These are phyloP conservation scores for Nineta flava DNA, from an alignment of 2,888 invertebrate species.

Conservation along the genomic window DNA sequence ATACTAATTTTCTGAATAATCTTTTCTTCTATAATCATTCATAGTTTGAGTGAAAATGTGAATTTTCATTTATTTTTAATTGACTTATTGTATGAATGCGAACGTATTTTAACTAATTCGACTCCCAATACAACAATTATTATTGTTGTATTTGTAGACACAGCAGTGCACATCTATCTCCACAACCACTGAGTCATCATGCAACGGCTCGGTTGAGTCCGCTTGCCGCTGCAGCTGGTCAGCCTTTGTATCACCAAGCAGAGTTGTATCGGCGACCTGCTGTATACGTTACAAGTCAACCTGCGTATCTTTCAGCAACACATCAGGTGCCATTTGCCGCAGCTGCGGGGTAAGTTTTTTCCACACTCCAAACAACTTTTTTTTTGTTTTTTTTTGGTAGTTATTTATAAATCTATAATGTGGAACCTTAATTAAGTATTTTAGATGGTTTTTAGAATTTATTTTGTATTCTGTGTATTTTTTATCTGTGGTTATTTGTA, in stretches of 20 bases:
- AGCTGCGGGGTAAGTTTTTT: constrained; percentile 24
- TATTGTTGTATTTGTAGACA: constrained; percentile 19
- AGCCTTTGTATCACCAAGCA: constrained; percentile 46
- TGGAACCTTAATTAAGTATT: too few relatives aligned
- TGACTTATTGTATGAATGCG: too few relatives aligned
- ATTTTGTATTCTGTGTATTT: too few relatives aligned
- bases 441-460: too few relatives aligned
- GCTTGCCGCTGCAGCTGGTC: constrained; percentile 31
- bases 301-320: constrained; percentile 33
- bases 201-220: constrained; percentile 32
- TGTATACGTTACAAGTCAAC: constrained; percentile 51
- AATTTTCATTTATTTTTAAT: too few relatives aligned
- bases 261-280: constrained; percentile 47
- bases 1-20: too few relatives aligned
- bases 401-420: not conserved
- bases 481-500: too few relatives aligned
- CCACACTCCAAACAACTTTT: not conserved
- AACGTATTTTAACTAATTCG: too few relatives aligned
- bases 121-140: too few relatives aligned
- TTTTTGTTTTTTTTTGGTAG: not conserved
- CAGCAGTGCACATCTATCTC: constrained; percentile 32
- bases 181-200: constrained; percentile 27
- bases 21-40: too few relatives aligned
- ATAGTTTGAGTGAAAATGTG: too few relatives aligned
- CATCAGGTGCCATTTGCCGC: constrained; percentile 34